Conservation (phyloP, 2,888 invertebrate species). For the Punctoribates punctum region DNA sequence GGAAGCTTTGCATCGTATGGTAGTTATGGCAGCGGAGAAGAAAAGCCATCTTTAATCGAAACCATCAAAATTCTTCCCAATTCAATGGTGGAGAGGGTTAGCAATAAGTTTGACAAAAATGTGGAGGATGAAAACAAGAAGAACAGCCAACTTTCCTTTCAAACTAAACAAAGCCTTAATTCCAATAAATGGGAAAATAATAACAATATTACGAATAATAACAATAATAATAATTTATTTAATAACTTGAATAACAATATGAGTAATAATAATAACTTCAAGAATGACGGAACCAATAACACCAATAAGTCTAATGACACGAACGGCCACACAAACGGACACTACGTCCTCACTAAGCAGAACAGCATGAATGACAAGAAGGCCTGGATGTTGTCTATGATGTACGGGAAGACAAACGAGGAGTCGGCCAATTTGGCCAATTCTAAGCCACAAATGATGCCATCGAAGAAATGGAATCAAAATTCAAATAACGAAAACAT, state of each 20-base stretch:
- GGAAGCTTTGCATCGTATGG: constrained; percentile 41
- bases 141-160: constrained; percentile 27
- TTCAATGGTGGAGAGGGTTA: constrained; percentile 45
- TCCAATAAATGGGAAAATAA: constrained; percentile 41
- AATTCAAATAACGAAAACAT: constrained; percentile 13
- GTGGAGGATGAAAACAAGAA: constrained; percentile 44
- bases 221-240: constrained; percentile 30
- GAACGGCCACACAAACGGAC: constrained; percentile 4
- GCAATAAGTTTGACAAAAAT: constrained; percentile 44
- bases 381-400: constrained; percentile 54
- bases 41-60: constrained; percentile 41
- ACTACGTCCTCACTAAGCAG: constrained; percentile 25
- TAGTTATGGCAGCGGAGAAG: constrained; percentile 43
- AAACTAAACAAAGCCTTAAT: constrained; percentile 18
- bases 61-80: constrained; percentile 43
- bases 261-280: constrained; percentile 21
- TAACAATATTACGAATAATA: constrained; percentile 17
- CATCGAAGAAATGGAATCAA: constrained; percentile 17
- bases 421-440: constrained; percentile 48
- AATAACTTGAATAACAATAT: constrained; percentile 16
- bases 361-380: constrained; percentile 51
- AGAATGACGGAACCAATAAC: neutral
- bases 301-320: neutral
- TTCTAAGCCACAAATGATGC: neutral
- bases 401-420: constrained; percentile 51